Evolutionary conservation across 2,888 invertebrate genomes (phyloP).

Genomic region (Lutraria lutraria): DNA sequence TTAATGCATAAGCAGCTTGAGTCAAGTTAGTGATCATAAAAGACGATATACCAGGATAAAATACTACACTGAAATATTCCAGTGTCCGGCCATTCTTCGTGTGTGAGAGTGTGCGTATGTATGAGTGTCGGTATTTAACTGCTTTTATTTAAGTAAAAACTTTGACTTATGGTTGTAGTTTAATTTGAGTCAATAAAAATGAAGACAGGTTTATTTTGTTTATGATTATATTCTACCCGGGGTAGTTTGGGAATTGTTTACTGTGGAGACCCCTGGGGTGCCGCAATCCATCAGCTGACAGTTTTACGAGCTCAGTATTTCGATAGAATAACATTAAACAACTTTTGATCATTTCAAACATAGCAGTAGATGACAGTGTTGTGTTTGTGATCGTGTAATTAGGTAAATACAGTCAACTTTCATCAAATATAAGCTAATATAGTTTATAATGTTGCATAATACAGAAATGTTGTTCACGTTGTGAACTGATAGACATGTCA

Average conservation of each 20-base stretch:
- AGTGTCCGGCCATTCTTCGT: neutral
- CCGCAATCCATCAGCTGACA: neutral
- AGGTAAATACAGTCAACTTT: neutral
- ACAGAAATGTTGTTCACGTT: neutral
- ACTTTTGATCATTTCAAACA: neutral
- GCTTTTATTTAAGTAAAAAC: neutral
- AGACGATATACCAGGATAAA: neutral
- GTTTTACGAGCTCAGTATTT: neutral
- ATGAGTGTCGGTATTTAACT: neutral
- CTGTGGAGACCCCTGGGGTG: neutral
- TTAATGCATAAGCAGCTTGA: slow-evolving; percentile 4
- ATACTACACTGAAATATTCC: neutral
- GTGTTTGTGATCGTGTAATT: slow-evolving; percentile 2
- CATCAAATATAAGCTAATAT: neutral
- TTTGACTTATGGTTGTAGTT: slow-evolving; percentile 15
- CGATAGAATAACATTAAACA: slow-evolving; percentile 4
- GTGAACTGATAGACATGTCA: slow-evolving; percentile 7
- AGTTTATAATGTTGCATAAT: neutral
- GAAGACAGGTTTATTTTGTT: slow-evolving; percentile 17
- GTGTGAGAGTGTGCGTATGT: neutral
- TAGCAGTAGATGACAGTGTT: slow-evolving; percentile 23
- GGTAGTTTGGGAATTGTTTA: neutral
- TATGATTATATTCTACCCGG: slow-evolving; percentile 9
- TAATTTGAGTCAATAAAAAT: slow-evolving; percentile 19
- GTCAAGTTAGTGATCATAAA: neutral